phyloP scores from a whole-genome alignment of 2,113 vertebrate species.

The Xenopus laevis region DNA sequence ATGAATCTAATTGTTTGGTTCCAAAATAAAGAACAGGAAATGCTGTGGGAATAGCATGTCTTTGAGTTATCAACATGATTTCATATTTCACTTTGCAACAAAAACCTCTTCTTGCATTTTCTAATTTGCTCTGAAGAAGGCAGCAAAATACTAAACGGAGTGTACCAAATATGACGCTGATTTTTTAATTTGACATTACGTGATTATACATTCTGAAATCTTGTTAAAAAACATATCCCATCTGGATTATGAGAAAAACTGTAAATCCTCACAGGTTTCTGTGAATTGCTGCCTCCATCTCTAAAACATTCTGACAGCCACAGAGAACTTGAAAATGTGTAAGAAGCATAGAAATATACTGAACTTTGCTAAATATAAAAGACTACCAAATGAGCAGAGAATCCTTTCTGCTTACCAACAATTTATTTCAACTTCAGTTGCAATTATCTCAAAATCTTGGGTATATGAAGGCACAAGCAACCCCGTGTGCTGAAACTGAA shows the following conservation, averaged over 20 bases:
- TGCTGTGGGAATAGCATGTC: too few species aligned
- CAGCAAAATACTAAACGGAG: slow-evolving; percentile 12
- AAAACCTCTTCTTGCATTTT: neutral
- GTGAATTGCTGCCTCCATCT: slow-evolving; percentile 27
- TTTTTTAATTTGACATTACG: slow-evolving; percentile 28
- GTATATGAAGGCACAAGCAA: too few species aligned
- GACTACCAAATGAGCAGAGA: too few species aligned
- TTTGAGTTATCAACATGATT: too few species aligned
- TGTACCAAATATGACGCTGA: slow-evolving; percentile 3
- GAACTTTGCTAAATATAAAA: too few species aligned
- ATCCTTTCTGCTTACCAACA: too few species aligned
- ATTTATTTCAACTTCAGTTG: too few species aligned
- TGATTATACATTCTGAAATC: slow-evolving; percentile 37
- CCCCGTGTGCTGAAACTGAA: too few species aligned
- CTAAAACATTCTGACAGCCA: slow-evolving; percentile 29
- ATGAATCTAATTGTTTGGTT: too few species aligned
- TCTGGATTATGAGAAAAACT: slow-evolving; percentile 43
- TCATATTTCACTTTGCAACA: too few species aligned
- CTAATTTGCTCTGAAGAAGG: slow-evolving; percentile 21
- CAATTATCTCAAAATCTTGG: too few species aligned
- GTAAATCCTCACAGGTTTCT: slow-evolving; percentile 34
- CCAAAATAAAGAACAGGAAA: too few species aligned
- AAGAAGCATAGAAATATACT: neutral
- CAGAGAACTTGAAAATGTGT: slow-evolving; percentile 18
- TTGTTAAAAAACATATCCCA: slow-evolving; percentile 40